Evolutionary conservation across 2,888 invertebrate species (phyloP), one percentile per base, ranked within the genome.

Genomic region (Brachynemurus nebulosus): DNA sequence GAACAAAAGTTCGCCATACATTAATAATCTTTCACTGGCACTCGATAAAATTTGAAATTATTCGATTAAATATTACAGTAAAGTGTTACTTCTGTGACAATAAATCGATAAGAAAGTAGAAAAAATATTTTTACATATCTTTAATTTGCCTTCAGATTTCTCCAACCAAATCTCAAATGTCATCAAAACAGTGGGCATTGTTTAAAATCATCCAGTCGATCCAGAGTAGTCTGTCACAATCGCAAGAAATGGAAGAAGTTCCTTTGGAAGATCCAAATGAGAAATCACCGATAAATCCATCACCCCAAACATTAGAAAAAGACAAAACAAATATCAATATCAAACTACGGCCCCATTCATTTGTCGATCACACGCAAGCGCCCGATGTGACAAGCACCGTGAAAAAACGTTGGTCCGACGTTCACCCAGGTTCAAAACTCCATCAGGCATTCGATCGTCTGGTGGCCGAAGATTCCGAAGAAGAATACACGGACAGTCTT

Each of bases 321-420:
- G 71, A 67, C 58, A 48, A 49, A 4, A 67, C 68, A 5, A 59
- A 62, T 4, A 50, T 52, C 39, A 49, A 67, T 21, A 72, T 72
- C 51, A 75, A 72, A 59, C 69, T 70, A 53, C 67, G 84, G 50
- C 82, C 83, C 2, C 69, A 80, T 42, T 82, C 82, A 1, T 83
- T 81, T 56, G 71, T 80, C n/a, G 76, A 79, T 55, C 72, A 71
- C 44, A 63, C 62, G 34, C 57, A 62, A 48, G 59, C 50, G 44
- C 63, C 62, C 47, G 67, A 68, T 50, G 57, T 66, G 2, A 63
- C 66, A 17, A 58, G 58, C 38, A 57, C 62, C 3, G 57, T 62
- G 20, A 78, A 76, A 53, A 78, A 81, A 57, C 70, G 83, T 52
- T 84, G 84, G 80, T 81, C 81, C 35, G 78, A 78, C 27, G 76